Evolutionary conservation across 92 coral and sea anemone species (phyloP), one percentile per base, ranked within the genome.

Genomic region (Epizoanthus illoricatus): DNA sequence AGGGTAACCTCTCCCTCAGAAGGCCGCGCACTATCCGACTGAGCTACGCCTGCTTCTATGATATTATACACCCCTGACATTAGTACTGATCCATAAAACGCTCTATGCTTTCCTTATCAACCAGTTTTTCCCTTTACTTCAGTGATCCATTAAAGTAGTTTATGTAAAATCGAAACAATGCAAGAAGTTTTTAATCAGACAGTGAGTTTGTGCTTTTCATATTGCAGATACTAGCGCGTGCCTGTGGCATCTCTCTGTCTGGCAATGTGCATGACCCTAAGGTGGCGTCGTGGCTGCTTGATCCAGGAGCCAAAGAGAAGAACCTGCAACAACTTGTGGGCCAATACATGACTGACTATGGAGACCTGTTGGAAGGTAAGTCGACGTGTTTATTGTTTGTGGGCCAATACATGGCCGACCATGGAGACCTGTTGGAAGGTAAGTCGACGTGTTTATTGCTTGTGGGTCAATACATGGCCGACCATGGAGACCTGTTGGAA

Each of bases 201-300:
- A 52, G 10, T 52, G 15, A 52, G 36, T 9, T 9, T 52, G 16
- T 52, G 1, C 11, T 40, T 61, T 56, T 4, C 39, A 20, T 56
- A 45, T 49, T 54, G 12, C 67, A 97, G 99, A 88, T 83, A 47
- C 75, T 91, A 7, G 90, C 94, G 40, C 97, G 86, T 41, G 86
- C 90, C n/a, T 85, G 97, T 74, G 94, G 98, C 19, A 74, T 93
- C 65, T 84, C 94, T 40, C 87, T 94, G 28, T 64, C 74, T 40
- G 97, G 98, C 42, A 88, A 89, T 17, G 81, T 89, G 19, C 92
- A 87, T 64, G 99, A 97, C 84, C 99, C 99, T 13, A 93, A 91
- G 78, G 89, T 97, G 36, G 99, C 99, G 1, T 79, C 94, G 21
- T 97, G 99, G 99, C 87, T 97, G 61, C 87, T 91, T 15, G 98